A percentile compares a stretch with the other conserved stretches of the same genome.
Evolutionary conservation across 1,140 invertebrate species (phyloP).

Genomic region (Zaprionus lachaisei): DNA sequence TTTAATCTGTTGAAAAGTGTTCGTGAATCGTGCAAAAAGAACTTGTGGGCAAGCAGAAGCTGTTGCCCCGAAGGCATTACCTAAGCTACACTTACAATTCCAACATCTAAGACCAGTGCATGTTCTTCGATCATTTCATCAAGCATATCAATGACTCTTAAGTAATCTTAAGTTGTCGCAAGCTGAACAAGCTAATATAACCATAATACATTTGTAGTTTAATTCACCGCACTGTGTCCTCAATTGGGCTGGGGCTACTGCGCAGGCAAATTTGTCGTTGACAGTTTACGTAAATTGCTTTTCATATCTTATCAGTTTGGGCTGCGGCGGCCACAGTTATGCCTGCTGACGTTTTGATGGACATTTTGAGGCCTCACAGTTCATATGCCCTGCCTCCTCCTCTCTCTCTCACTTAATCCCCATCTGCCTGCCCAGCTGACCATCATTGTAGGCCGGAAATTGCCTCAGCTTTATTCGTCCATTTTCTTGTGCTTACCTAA

Average conservation of each 20-base stretch:
- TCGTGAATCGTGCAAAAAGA: conserved; percentile 12
- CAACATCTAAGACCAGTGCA: conserved; percentile 50
- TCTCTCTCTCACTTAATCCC: not conserved
- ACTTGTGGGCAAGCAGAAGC: conserved; percentile 30
- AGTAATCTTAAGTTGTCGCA: not conserved
- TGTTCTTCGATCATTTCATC: conserved; percentile 59
- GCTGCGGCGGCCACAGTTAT: conserved; percentile 47
- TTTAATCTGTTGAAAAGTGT: conserved; percentile 57
- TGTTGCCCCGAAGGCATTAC: conserved; percentile 28
- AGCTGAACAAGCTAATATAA: conserved; percentile 4
- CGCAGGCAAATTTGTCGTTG: conserved; percentile 62
- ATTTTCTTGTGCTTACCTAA: conserved; percentile 48
- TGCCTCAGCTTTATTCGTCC: conserved; percentile 49
- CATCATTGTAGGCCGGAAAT: conserved; percentile 56
- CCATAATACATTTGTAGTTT: not conserved
- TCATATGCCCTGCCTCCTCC: not conserved
- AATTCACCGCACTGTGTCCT: not conserved
- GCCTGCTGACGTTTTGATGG: conserved; percentile 71
- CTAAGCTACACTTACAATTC: conserved; percentile 50
- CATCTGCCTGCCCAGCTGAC: not conserved
- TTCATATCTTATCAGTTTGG: conserved; percentile 63
- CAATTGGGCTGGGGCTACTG: conserved; percentile 8
- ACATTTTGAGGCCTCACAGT: conserved; percentile 52
- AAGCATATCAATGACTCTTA: conserved; percentile 36
- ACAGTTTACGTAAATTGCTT: conserved; percentile 80